These are phyloP conservation scores for Porites evermanni DNA, from an alignment of 92 coral and sea anemone species.

Conservation along the genomic window DNA sequence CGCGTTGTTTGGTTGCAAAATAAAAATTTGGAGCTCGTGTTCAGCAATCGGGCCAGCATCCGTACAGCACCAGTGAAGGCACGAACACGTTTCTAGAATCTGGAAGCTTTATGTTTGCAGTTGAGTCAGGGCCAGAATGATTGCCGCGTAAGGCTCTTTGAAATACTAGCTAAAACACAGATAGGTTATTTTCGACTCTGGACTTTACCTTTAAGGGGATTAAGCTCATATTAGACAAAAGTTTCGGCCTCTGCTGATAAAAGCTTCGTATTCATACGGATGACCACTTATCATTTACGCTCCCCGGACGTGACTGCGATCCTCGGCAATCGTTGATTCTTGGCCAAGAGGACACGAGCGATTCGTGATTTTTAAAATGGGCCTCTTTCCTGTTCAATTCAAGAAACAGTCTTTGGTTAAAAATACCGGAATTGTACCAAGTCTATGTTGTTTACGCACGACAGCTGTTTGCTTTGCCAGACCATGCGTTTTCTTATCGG, in stretches of 20 bases:
- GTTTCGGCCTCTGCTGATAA: not conserved
- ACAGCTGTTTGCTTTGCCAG: conserved; percentile 31
- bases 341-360: not conserved
- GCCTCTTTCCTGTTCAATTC: not conserved
- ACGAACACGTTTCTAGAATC: too few species aligned
- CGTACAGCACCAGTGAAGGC: too few species aligned
- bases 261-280: not conserved
- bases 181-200: too few species aligned
- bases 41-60: too few species aligned
- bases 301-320: not conserved
- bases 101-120: too few species aligned
- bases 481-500: conserved; percentile 9
- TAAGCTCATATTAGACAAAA: not conserved
- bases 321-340: not conserved
- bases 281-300: not conserved
- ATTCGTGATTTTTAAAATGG: not conserved
- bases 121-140: too few species aligned
- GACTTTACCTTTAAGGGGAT: too few species aligned
- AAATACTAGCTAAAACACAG: too few species aligned
- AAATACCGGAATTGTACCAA: not conserved
- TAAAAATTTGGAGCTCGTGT: too few species aligned
- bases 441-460: not conserved
- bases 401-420: too few species aligned
- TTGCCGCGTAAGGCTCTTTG: too few species aligned
- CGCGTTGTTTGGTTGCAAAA: too few species aligned